Conservation (phyloP, 2,113 vertebrate species). For the Candoia aspera region DNA sequence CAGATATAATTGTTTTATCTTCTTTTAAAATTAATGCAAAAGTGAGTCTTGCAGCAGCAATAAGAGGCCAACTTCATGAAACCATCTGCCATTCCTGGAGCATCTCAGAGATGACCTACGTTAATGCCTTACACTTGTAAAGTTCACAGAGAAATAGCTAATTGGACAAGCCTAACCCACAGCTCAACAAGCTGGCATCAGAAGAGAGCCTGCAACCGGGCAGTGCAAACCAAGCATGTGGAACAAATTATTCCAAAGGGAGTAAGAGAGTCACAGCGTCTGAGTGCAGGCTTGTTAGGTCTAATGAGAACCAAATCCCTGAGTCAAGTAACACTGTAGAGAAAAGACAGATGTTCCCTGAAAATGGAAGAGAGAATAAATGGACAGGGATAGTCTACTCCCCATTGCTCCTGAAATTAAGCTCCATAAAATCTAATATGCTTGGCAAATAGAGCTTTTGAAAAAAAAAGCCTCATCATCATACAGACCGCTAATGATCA, state of each 20-base stretch:
- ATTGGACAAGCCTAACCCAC: constrained; percentile 1
- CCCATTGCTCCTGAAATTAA: neutral
- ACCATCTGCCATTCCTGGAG: neutral
- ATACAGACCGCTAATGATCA: neutral
- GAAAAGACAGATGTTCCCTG: neutral
- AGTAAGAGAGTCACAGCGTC: rapidly evolving
- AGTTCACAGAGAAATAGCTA: constrained; percentile 2
- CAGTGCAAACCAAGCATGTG: neutral
- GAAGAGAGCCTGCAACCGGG: neutral
- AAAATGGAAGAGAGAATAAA: neutral
- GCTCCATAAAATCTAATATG: too few relatives aligned
- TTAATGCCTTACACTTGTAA: constrained; percentile 1
- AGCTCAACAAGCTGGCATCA: constrained; percentile 14
- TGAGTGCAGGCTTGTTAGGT: neutral
- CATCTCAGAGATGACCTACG: neutral
- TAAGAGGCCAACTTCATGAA: neutral
- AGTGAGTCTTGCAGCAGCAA: neutral
- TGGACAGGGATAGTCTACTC: neutral
- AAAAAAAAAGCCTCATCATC: neutral
- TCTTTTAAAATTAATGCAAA: neutral
- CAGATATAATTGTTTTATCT: neutral
- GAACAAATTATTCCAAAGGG: neutral
- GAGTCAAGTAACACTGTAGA: neutral
- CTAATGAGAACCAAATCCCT: neutral
- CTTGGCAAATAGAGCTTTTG: rapidly evolving